phyloP scores from a whole-genome alignment of 2,797 vertebrate species.

The Nasua narica region DNA sequence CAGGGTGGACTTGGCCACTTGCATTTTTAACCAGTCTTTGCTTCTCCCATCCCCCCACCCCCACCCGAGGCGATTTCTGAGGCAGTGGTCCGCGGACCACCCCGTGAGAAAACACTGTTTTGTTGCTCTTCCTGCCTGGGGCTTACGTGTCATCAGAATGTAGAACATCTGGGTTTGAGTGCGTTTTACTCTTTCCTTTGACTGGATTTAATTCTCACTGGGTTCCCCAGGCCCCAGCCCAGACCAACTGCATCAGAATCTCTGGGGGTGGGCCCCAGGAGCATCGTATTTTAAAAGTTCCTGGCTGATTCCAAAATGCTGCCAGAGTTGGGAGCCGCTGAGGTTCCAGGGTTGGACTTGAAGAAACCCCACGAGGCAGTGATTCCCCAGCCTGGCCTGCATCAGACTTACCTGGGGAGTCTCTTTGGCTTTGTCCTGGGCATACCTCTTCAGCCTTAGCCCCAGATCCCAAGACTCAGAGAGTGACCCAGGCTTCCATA shows the following conservation, averaged over 20 bases:
- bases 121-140: background rate
- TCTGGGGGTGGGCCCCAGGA: background rate
- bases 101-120: slow-evolving; percentile 14
- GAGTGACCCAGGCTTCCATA: background rate
- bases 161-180: slow-evolving; percentile 17
- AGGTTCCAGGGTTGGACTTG: background rate
- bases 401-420: background rate
- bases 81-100: slow-evolving; percentile 33
- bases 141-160: background rate
- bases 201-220: background rate
- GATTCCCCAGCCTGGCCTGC: background rate
- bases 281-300: background rate
- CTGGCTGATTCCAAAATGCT: background rate
- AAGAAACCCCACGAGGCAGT: background rate
- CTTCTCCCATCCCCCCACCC: background rate
- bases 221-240: background rate
- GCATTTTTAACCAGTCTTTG: background rate
- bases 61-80: background rate
- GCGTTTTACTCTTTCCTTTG: background rate
- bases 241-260: background rate
- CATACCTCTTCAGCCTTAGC: background rate
- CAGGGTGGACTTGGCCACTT: background rate
- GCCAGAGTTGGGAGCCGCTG: background rate
- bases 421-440: background rate
- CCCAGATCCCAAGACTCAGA: background rate